These are phyloP conservation scores for Amblyornis subalaris DNA, from an alignment of 2,113 vertebrate species.

Conservation along the genomic window DNA sequence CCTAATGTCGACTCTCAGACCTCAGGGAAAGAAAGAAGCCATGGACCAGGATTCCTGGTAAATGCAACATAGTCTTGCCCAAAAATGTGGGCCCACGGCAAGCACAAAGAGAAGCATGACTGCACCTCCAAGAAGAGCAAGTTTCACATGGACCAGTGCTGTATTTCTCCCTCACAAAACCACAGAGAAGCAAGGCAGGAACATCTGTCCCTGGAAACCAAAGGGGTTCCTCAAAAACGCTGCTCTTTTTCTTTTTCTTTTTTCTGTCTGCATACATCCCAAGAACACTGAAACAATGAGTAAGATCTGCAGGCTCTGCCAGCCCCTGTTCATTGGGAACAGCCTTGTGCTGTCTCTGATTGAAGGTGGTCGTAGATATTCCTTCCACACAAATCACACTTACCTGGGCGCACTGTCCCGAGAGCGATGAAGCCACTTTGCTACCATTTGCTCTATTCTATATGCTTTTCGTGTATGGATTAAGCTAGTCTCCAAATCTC, in stretches of 20 bases:
- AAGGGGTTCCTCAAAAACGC: neutral
- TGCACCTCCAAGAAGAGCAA: neutral
- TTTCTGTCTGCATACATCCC: neutral
- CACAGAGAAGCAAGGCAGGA: neutral
- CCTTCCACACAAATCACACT: neutral
- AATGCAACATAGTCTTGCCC: neutral
- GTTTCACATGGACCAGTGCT: neutral
- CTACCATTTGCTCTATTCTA: constrained; percentile 94
- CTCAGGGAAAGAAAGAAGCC: neutral
- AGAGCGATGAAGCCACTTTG: constrained; percentile 91
- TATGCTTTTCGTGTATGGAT: constrained; percentile 83
- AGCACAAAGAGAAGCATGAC: neutral
- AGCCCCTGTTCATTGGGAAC: neutral
- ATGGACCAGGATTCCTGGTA: neutral
- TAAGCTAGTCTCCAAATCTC: constrained; percentile 88
- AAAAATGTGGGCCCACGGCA: neutral
- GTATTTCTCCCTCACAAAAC: neutral
- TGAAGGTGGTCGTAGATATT: neutral
- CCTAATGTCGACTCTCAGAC: neutral
- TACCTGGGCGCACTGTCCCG: constrained; percentile 87
- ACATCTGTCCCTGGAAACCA: neutral
- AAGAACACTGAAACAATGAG: neutral
- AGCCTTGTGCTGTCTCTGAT: neutral
- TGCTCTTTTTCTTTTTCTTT: neutral
- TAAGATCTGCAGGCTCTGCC: neutral